Evolutionary conservation across 2,888 invertebrate genomes (phyloP).

Genomic region (Psylliodes chrysocephalus): DNA sequence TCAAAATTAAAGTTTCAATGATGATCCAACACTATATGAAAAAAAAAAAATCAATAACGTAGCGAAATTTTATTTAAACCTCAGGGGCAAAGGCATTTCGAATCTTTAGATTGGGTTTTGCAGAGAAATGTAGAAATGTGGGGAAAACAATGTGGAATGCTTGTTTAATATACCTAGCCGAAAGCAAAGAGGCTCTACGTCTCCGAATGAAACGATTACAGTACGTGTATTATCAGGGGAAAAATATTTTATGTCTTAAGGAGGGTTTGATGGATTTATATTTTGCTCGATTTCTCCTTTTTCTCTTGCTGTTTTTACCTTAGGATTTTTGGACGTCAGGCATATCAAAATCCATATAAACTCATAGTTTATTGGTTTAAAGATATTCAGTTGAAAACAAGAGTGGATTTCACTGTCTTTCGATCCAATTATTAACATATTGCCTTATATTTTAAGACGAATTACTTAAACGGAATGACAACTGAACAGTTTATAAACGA

Average conservation of each 20-base stretch:
- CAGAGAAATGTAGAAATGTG: constrained; percentile 26
- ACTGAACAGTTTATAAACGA: too few species aligned
- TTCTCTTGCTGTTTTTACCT: constrained; percentile 1
- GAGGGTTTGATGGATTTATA: constrained; percentile 27
- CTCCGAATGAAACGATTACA: constrained; percentile 24
- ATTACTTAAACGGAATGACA: too few species aligned
- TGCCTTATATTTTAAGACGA: too few species aligned
- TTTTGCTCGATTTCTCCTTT: constrained; percentile 2
- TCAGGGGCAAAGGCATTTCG: constrained; percentile 29
- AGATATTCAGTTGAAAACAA: neutral
- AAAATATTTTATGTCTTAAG: constrained; percentile 25
- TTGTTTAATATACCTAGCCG: constrained; percentile 26
- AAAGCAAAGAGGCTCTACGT: constrained; percentile 25
- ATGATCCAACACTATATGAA: constrained; percentile 19
- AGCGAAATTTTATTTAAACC: constrained; percentile 27
- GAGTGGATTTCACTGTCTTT: constrained; percentile 5
- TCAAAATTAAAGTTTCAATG: constrained; percentile 2
- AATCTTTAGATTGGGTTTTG: constrained; percentile 27
- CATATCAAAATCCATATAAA: constrained; percentile 1
- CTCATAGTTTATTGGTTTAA: constrained; percentile 5
- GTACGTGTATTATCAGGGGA: constrained; percentile 25
- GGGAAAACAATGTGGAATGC: constrained; percentile 28
- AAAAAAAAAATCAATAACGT: constrained; percentile 26
- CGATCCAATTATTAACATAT: too few species aligned
- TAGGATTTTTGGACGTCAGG: constrained; percentile 1